phyloP scores from a whole-genome alignment of 2,113 vertebrate genomes.

The Antigone vipio region DNA sequence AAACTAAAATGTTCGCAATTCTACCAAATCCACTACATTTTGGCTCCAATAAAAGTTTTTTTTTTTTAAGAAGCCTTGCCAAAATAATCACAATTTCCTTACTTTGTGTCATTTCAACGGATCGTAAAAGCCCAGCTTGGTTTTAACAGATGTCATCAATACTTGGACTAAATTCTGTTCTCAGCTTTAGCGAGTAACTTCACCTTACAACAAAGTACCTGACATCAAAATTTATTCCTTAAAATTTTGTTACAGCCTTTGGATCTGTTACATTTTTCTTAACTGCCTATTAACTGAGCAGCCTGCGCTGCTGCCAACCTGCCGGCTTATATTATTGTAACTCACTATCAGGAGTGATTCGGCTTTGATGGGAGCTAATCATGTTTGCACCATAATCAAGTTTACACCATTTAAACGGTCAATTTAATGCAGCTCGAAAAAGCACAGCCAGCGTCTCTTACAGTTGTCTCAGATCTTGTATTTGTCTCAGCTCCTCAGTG shows the following conservation, averaged over 20 bases:
- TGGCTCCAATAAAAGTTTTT: background rate
- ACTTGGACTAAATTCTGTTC: background rate
- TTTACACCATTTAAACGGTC: slow-evolving; percentile 47
- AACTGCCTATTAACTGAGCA: background rate
- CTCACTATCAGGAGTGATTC: slow-evolving; percentile 35
- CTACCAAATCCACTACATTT: background rate
- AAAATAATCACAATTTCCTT: slow-evolving; percentile 48
- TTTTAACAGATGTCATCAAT: slow-evolving; percentile 10
- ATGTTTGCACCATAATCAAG: slow-evolving; percentile 49
- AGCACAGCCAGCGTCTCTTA: background rate
- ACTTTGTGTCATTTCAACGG: background rate
- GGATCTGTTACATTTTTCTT: background rate
- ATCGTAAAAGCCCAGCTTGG: slow-evolving; percentile 1
- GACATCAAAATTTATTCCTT: background rate
- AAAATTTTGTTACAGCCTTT: background rate
- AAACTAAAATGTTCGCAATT: background rate
- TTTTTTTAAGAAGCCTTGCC: slow-evolving; percentile 29
- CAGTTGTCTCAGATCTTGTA: background rate
- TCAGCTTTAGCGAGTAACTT: background rate
- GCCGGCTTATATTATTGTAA: background rate
- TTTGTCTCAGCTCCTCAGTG: slow-evolving; percentile 12
- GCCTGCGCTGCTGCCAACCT: background rate
- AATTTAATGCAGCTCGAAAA: slow-evolving; percentile 35
- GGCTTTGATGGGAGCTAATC: slow-evolving; percentile 48
- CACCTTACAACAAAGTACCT: background rate